These are phyloP conservation scores for Morbakka virulenta DNA, from an alignment of 30 jellyfish, hydroid and myxozoan species.

Conservation along the genomic window DNA sequence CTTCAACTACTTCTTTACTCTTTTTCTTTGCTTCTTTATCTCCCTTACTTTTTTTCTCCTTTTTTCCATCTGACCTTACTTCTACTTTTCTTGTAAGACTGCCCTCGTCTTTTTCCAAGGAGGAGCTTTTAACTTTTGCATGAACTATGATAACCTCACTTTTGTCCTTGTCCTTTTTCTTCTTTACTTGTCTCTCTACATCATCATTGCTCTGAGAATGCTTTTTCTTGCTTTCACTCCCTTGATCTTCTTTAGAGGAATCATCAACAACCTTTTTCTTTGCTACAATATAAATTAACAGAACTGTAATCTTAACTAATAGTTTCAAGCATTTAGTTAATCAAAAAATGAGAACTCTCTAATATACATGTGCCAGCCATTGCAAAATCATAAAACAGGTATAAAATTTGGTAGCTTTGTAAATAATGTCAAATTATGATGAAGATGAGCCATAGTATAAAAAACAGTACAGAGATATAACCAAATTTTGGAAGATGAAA, in stretches of 20 bases:
- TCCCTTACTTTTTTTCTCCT: constrained; percentile 8
- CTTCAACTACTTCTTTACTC: constrained; percentile 16
- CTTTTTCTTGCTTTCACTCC: constrained; percentile 39
- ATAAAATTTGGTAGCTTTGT: too few species aligned
- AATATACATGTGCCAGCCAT: too few species aligned
- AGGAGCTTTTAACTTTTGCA: background rate
- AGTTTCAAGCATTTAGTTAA: too few species aligned
- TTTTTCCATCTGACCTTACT: background rate
- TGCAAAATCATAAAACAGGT: too few species aligned
- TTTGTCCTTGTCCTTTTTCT: background rate
- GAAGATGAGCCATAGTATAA: too few species aligned
- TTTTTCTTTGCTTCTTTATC: constrained; percentile 19
- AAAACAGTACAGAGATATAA: too few species aligned
- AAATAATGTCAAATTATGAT: too few species aligned
- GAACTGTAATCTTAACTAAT: too few species aligned
- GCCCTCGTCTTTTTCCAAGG: background rate
- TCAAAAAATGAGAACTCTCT: too few species aligned
- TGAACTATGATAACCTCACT: background rate
- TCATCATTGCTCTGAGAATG: background rate
- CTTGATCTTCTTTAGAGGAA: constrained; percentile 45
- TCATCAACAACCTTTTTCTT: constrained; percentile 26
- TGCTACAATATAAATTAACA: constrained; percentile 20
- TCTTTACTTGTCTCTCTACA: background rate
- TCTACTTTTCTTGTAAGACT: background rate
- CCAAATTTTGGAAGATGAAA: too few species aligned